Conservation (phyloP, 2,888 invertebrate genomes). For the Sclerodermus sp. region DNA sequence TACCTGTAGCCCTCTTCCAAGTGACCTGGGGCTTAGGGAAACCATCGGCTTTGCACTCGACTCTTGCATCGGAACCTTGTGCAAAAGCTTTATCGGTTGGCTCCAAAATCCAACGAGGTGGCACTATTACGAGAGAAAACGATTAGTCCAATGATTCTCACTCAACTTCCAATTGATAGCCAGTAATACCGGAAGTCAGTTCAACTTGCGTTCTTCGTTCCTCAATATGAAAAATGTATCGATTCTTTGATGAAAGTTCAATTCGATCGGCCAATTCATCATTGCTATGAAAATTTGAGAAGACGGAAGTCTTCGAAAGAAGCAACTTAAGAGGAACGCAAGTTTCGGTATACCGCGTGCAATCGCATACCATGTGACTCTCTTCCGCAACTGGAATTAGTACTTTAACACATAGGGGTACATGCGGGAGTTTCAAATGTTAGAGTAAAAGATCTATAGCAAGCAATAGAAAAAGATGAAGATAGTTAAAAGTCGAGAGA, state of each 20-base stretch:
- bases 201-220: conserved; percentile 13
- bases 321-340: background rate
- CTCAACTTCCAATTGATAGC: conserved; percentile 21
- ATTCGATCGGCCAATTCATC: too few species aligned
- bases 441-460: too few species aligned
- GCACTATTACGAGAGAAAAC: conserved; percentile 69
- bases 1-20: conserved; percentile 95
- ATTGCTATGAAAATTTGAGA: too few species aligned
- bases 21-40: conserved; percentile 93
- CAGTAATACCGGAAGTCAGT: conserved; percentile 29
- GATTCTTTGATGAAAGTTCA: too few species aligned
- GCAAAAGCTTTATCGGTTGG: conserved; percentile 95
- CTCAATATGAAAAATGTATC: background rate
- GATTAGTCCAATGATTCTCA: background rate
- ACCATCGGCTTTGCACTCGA: conserved; percentile 95
- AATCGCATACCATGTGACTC: conserved; percentile 22
- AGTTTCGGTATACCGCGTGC: conserved; percentile 19
- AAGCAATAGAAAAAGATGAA: background rate
- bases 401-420: conserved; percentile 11
- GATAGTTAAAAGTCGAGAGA: too few species aligned
- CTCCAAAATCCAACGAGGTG: conserved; percentile 93
- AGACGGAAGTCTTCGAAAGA: too few species aligned
- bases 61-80: conserved; percentile 89
- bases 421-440: conserved; percentile 27
- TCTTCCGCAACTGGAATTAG: conserved; percentile 28